phyloP scores from a whole-genome alignment of 2,888 invertebrate genomes.

The Poecilobothrus nobilitatus region DNA sequence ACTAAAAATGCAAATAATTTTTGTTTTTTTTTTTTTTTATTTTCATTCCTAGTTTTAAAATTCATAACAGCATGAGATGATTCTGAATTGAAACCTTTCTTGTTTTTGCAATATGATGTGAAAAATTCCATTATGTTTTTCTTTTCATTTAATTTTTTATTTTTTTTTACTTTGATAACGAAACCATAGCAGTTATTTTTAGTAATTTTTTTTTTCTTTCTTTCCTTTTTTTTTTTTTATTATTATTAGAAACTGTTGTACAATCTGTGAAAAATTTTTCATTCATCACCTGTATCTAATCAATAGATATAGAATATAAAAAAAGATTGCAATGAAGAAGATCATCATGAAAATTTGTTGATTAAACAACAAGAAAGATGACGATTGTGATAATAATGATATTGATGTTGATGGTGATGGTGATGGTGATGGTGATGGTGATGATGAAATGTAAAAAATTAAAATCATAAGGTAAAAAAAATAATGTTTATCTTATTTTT shows the following conservation, averaged over 20 bases:
- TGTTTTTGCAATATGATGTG: not conserved
- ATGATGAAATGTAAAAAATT: too few species aligned
- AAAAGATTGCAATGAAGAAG: not conserved
- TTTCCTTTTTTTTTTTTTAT: too few species aligned
- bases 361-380: too few species aligned
- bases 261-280: not conserved
- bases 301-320: not conserved
- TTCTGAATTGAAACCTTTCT: not conserved
- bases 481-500: too few species aligned
- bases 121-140: too few species aligned
- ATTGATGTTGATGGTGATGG: too few species aligned
- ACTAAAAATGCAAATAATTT: too few species aligned
- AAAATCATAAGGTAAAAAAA: too few species aligned
- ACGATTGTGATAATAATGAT: too few species aligned
- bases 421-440: too few species aligned
- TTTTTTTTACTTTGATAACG: not conserved
- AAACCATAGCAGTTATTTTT: not conserved
- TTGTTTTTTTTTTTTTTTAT: too few species aligned
- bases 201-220: not conserved
- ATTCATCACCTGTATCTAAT: not conserved
- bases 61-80: constrained; percentile 2
- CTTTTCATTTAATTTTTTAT: too few species aligned
- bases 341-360: not conserved
- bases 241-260: not conserved
- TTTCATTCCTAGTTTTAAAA: not conserved